Conservation (phyloP, 2,888 invertebrate species). For the Biston stratarius region DNA sequence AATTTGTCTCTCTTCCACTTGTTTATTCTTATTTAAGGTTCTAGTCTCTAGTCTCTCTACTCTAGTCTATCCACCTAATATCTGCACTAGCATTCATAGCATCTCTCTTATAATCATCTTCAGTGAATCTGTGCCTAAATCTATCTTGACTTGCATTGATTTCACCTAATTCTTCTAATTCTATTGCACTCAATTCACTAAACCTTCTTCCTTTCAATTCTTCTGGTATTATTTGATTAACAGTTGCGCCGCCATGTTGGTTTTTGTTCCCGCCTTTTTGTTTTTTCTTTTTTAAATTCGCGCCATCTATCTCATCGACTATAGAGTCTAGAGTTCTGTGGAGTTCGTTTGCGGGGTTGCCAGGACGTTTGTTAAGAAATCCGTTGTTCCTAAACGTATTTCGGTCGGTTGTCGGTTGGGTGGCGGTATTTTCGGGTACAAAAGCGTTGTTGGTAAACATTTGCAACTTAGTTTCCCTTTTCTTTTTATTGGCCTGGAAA, state of each 20-base stretch:
- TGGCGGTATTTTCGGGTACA: conserved; percentile 49
- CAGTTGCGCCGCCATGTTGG: conserved; percentile 30
- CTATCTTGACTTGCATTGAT: conserved; percentile 72
- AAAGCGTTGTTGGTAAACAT: conserved; percentile 68
- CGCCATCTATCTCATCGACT: conserved; percentile 65
- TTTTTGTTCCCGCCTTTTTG: conserved; percentile 40
- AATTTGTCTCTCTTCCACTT: no score
- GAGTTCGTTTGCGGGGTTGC: conserved; percentile 69
- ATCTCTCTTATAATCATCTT: conserved; percentile 70
- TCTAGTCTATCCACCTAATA: conserved; percentile 70
- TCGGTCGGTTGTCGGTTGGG: conserved; percentile 37
- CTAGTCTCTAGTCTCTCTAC: no score
- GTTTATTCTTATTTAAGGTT: no score
- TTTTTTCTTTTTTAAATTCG: conserved; percentile 43
- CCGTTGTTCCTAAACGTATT: conserved; percentile 64
- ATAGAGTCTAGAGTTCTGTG: conserved; percentile 72
- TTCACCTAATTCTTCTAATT: conserved; percentile 69
- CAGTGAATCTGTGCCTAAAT: conserved; percentile 69
- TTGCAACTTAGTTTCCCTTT: conserved; percentile 53
- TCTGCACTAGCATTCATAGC: conserved; percentile 55
- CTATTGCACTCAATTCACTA: conserved; percentile 66
- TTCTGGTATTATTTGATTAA: conserved; percentile 56
- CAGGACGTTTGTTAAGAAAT: conserved; percentile 68
- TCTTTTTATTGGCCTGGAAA: conserved; percentile 58
- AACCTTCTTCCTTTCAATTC: conserved; percentile 68